These are phyloP conservation scores for Trididemnum clinides DNA, from an alignment of 23 tunicate genomes.

Conservation along the genomic window DNA sequence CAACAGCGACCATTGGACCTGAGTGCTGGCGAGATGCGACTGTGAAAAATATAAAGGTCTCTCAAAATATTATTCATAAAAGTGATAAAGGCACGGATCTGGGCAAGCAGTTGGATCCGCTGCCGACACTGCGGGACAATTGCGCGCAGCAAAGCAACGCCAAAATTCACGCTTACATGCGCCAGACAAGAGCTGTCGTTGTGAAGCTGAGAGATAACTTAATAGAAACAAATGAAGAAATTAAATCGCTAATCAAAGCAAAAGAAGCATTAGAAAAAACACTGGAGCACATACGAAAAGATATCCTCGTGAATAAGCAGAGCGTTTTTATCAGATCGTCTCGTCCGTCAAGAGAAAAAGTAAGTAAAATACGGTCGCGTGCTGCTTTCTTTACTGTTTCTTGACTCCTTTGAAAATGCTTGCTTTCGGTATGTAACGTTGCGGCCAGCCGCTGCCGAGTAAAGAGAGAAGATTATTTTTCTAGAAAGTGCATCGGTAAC, in stretches of 20 bases:
- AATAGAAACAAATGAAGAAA: slow-evolving; percentile 90
- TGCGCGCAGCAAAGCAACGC: slow-evolving; percentile 83
- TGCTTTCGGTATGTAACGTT: too few relatives aligned
- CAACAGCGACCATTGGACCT: slow-evolving; percentile 88
- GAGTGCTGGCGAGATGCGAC: slow-evolving; percentile 94
- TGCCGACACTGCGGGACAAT: slow-evolving; percentile 82
- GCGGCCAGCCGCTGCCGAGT: too few relatives aligned
- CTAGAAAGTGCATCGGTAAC: too few relatives aligned
- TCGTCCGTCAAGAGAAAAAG: slow-evolving; percentile 94
- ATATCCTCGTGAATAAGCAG: slow-evolving; percentile 85
- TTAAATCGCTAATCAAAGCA: slow-evolving; percentile 79
- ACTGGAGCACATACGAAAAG: slow-evolving; percentile 94
- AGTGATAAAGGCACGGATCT: slow-evolving; percentile 82
- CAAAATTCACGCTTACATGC: slow-evolving; percentile 68
- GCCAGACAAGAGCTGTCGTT: slow-evolving; percentile 80
- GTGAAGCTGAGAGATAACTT: slow-evolving; percentile 81
- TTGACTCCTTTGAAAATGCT: too few relatives aligned
- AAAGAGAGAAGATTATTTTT: too few relatives aligned
- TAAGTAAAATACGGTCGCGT: slow-evolving; percentile 29
- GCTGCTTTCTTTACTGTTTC: too few relatives aligned
- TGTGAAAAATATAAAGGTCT: slow-evolving; percentile 84
- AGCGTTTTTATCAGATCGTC: slow-evolving; percentile 72
- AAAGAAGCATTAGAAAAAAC: slow-evolving; percentile 91
- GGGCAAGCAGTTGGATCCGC: slow-evolving; percentile 77
- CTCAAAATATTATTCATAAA: slow-evolving; percentile 86